Evolutionary conservation across 2,888 invertebrate genomes (phyloP), one percentile per base, ranked within the genome.

Genomic region (Philaethria dido): DNA sequence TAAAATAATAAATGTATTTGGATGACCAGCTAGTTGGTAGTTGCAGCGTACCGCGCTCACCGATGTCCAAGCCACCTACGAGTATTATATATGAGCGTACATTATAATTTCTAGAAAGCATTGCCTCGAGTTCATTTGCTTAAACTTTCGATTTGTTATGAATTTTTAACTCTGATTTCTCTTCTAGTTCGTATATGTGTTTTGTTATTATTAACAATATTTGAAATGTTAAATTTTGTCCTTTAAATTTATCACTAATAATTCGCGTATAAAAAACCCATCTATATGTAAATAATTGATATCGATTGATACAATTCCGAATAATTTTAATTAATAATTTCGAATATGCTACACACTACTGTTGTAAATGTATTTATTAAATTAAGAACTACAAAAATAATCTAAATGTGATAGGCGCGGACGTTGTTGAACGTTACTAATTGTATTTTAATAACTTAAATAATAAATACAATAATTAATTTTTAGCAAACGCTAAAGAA

Each of bases 81-180:
- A 57, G 39, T 52, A 52, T 52, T 50, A 25, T 36, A 33, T 39
- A 16, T 77, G 80, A 80, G 76, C 77, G 77, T 77, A 78, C 80
- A 80, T 83, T 85, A 84, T 83, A 81, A 86, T 87, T 86, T 88
- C 81, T 88, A 89, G 89, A 89, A 89, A 90, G 89, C 76, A 80
- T 80, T 78, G 83, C 74, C 80, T 83, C 76, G 83, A 78, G 80
- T 84, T 84, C 83, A 86, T 88, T 88, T 88, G 83, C 82, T 85
- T 87, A 85, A 87, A 89, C 88, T 88, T 89, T 89, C 88, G 86
- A 88, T 84, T 86, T 86, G 84, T 83, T 87, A 86, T 83, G 83
- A 86, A 85, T 86, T 86, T 84, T 80, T 80, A 79, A 78, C 71
- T 75, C 73, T 74, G 79, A 84, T 87, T 84, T 86, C 84, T 82